Percentiles rank a stretch among this genome's conserved stretches.
phyloP scores from a whole-genome alignment of 2,797 vertebrate genomes.

The Microchirus variegatus region DNA sequence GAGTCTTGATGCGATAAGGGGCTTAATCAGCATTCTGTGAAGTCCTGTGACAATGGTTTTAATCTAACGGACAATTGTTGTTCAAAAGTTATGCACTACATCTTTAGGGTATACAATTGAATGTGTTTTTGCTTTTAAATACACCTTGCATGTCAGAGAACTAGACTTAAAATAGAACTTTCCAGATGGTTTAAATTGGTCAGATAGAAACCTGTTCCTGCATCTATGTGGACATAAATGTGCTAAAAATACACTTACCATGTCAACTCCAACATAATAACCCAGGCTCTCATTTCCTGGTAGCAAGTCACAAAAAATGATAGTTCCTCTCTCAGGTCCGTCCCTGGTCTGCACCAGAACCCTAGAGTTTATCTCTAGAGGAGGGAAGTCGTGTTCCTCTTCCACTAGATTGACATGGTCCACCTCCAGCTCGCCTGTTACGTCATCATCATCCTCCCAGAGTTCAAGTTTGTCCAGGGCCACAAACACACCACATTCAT shows the following conservation, averaged over 20 bases:
- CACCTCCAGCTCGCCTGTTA: conserved; percentile 82
- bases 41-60: no score
- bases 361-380: conserved; percentile 95
- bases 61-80: no score
- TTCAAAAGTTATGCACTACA: no score
- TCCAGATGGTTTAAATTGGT: neutral
- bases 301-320: conserved; percentile 97
- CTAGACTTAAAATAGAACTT: neutral
- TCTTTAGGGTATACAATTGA: no score
- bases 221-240: no score
- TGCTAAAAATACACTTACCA: conserved; percentile 83
- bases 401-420: conserved; percentile 88
- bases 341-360: conserved; percentile 95
- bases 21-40: no score
- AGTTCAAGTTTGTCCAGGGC: conserved; percentile 96
- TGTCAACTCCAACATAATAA: conserved; percentile 98
- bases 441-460: conserved; percentile 90
- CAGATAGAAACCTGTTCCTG: no score
- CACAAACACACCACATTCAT: conserved; percentile 98
- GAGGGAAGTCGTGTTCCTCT: conserved; percentile 89
- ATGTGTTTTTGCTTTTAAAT: no score
- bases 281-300: conserved; percentile 96
- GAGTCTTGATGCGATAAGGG: no score
- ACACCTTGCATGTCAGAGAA: no score
- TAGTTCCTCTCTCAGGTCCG: conserved; percentile 92